Base-by-base conservation (phyloP, 2,113 vertebrate genomes). In the Halcyon malimbica region DNA sequence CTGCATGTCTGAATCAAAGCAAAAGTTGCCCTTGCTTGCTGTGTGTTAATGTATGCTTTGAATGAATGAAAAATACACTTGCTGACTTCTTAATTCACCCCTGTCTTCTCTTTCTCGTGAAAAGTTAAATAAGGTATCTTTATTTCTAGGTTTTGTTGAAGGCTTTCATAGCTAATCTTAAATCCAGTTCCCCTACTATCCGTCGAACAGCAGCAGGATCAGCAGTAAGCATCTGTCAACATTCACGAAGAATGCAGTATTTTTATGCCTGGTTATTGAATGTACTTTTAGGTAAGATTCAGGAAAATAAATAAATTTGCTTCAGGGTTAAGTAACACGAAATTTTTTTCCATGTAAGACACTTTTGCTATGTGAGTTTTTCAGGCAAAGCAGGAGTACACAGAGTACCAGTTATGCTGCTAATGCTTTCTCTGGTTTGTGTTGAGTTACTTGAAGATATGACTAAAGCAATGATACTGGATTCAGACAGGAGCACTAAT, bases 201-300 rank as follows among this genome's bases (percentile, higher is more conserved):
- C 98, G 99, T 57, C 98, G 99, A 26, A 99, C 99, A 2, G 99
- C 99, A 0, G 99, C 99, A 42, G 98, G 99, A 94, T 98, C 98
- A 5, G 99, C 98, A 2, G 99, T 99, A 50, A 98, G 98, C 93
- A 97, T 99, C 94, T 99, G 99, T 94, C 99, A 99, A 62, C 99
- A 99, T 97, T 99, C 99, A 1, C 98, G 99, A 86, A 98, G 99
- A 93, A 96, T 96, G 5, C 99, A 99, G 78, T 99, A 99, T 96
- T 99, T 99, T 93, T 99, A 99, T 97, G 99, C 98, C 62, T 99
- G 99, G 99, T 97, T 99, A 28, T 97, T 99, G 51, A 99, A 98
- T 67, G 99, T 99, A 76, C 98, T 99, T 77, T 96, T 99, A 60
- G 99, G 99, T 99, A 98, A 90, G 97, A 29, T 6, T 29, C 2